A percentile compares a stretch with the other conserved stretches of the same genome.
phyloP scores from a whole-genome alignment of 1,140 invertebrate species.

The Physella acuta region DNA sequence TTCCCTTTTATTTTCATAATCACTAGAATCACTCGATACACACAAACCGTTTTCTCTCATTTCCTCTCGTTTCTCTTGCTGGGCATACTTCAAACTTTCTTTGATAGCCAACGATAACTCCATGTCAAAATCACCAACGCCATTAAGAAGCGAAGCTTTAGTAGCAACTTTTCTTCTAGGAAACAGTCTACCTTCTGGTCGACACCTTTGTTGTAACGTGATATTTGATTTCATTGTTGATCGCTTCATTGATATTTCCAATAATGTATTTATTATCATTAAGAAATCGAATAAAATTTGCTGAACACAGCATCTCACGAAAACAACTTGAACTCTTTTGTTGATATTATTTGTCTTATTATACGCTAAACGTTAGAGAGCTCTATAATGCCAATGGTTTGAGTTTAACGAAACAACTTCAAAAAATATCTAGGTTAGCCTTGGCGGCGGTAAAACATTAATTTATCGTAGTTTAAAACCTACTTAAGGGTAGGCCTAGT shows the following conservation, averaged over 20 bases:
- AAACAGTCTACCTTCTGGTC: constrained; percentile 35
- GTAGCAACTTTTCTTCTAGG: constrained; percentile 34
- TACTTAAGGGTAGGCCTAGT: too few species aligned
- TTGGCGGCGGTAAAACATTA: too few species aligned
- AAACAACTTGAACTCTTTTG: constrained; percentile 9
- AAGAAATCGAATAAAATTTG: neutral
- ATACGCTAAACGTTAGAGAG: too few species aligned
- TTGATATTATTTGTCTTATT: constrained; percentile 3
- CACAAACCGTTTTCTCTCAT: constrained; percentile 6
- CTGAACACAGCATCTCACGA: constrained; percentile 7
- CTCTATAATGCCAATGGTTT: too few species aligned
- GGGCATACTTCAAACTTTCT: constrained; percentile 45
- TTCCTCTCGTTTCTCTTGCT: constrained; percentile 32
- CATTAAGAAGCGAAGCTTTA: constrained; percentile 30
- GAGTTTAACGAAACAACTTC: too few species aligned
- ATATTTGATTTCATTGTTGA: constrained; percentile 37
- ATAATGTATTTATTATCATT: neutral
- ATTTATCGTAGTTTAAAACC: too few species aligned
- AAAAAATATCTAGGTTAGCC: too few species aligned
- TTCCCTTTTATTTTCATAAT: constrained; percentile 22
- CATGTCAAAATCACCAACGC: constrained; percentile 41
- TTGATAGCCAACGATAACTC: constrained; percentile 45
- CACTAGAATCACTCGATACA: neutral
- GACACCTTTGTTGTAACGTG: constrained; percentile 29
- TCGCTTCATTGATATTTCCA: constrained; percentile 14